Evolutionary conservation across 92 coral and sea anemone genomes (phyloP).

Genomic region (Zoanthus solanderi): DNA sequence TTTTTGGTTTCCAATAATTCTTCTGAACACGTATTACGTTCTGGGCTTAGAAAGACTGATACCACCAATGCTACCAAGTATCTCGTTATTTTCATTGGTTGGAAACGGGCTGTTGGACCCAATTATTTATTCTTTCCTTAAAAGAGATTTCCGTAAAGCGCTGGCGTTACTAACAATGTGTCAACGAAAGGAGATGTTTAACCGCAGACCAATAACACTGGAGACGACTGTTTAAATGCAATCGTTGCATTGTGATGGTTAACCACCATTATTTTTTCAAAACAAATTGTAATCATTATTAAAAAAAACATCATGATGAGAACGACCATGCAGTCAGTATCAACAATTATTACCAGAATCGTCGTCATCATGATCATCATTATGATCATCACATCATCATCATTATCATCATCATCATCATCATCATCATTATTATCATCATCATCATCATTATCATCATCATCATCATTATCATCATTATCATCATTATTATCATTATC

Average conservation of each 20-base stretch:
- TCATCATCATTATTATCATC: not conserved
- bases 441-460: not conserved
- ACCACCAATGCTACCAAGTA: slow-evolving; percentile 65
- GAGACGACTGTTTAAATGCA: not conserved
- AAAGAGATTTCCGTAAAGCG: slow-evolving; percentile 84
- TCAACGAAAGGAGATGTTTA: not conserved
- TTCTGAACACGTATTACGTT: slow-evolving; percentile 78
- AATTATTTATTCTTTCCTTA: slow-evolving; percentile 84
- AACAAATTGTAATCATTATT: too few species aligned
- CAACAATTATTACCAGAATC: not conserved
- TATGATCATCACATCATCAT: not conserved
- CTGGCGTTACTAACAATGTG: slow-evolving; percentile 26
- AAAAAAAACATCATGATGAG: not conserved
- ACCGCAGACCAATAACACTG: not conserved
- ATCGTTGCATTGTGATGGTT: not conserved
- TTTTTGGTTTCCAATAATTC: slow-evolving; percentile 90
- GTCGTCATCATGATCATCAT: not conserved
- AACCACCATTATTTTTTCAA: not conserved
- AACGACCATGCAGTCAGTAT: not conserved
- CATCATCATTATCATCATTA: not conserved
- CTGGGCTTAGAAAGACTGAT: slow-evolving; percentile 64
- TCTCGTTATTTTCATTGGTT: slow-evolving; percentile 87
- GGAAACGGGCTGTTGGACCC: slow-evolving; percentile 91
- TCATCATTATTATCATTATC: not conserved
- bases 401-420: not conserved